Conservation (phyloP, 2,797 vertebrate genomes). For the Setipinna tenuifilis region DNA sequence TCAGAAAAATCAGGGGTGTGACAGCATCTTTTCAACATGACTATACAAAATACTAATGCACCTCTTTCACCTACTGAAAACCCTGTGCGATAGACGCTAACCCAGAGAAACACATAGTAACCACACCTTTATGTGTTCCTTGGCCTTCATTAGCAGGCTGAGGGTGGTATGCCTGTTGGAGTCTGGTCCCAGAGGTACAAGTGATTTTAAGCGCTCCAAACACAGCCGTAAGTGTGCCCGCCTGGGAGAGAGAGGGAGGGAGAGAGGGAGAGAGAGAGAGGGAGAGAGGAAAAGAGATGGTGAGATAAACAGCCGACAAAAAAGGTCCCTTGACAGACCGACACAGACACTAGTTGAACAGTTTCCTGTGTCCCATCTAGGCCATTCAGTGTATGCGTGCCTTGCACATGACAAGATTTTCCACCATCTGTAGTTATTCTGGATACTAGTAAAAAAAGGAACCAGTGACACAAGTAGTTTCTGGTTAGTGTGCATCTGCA, state of each 20-base stretch:
- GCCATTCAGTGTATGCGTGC: background rate
- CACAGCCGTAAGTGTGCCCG: conserved; percentile 90
- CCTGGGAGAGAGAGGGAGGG: conserved; percentile 63
- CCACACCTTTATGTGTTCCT: conserved; percentile 90
- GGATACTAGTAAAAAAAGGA: background rate
- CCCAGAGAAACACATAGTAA: background rate
- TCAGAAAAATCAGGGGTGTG: background rate
- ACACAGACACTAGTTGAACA: background rate
- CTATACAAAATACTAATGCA: no score
- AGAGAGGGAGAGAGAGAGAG: conserved; percentile 32
- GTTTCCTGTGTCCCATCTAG: background rate
- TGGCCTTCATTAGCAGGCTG: conserved; percentile 91
- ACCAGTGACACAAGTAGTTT: background rate
- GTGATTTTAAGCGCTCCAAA: conserved; percentile 90
- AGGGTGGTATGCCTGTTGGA: conserved; percentile 89
- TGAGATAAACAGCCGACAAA: background rate
- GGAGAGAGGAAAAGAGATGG: conserved; percentile 30
- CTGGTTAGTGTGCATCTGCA: background rate
- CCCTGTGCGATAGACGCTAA: background rate
- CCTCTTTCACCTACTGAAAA: no score
- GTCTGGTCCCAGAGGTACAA: conserved; percentile 88
- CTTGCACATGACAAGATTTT: background rate
- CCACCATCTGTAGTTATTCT: background rate
- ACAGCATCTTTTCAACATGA: background rate
- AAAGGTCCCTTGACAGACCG: background rate